A percentile compares a stretch with the other conserved stretches of the same genome.
Conservation (phyloP, 2,888 invertebrate species). For the Drosophila maculinotata region DNA sequence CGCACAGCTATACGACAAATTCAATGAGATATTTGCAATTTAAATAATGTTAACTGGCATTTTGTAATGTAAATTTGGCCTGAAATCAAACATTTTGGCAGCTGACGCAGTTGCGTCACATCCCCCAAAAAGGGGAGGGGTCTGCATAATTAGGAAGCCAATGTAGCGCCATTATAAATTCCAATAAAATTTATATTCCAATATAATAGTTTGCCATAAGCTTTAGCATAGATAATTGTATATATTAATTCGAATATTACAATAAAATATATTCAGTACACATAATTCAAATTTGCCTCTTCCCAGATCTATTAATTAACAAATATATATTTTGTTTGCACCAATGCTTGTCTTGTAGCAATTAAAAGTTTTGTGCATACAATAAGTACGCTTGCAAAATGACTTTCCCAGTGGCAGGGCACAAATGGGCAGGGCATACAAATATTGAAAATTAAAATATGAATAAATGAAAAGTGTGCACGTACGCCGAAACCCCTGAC, state of each 20-base stretch:
- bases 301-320: too few species aligned
- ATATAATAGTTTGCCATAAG: background rate
- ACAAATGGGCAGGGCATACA: slow-evolving; percentile 15
- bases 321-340: too few species aligned
- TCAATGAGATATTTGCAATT: slow-evolving; percentile 75
- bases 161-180: background rate
- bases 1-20: slow-evolving; percentile 71
- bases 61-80: slow-evolving; percentile 57
- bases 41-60: slow-evolving; percentile 74
- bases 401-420: background rate
- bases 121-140: slow-evolving; percentile 23
- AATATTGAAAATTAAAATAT: slow-evolving; percentile 61
- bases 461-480: slow-evolving; percentile 52
- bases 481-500: slow-evolving; percentile 35
- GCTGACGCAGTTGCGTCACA: slow-evolving; percentile 63
- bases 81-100: slow-evolving; percentile 58
- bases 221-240: too few species aligned
- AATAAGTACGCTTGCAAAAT: slow-evolving; percentile 2
- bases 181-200: background rate
- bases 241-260: too few species aligned
- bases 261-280: too few species aligned
- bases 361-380: background rate
- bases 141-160: slow-evolving; percentile 28
- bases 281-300: too few species aligned
- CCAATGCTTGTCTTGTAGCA: background rate